phyloP scores from a whole-genome alignment of 1,140 invertebrate species.

The Idris sp. region DNA sequence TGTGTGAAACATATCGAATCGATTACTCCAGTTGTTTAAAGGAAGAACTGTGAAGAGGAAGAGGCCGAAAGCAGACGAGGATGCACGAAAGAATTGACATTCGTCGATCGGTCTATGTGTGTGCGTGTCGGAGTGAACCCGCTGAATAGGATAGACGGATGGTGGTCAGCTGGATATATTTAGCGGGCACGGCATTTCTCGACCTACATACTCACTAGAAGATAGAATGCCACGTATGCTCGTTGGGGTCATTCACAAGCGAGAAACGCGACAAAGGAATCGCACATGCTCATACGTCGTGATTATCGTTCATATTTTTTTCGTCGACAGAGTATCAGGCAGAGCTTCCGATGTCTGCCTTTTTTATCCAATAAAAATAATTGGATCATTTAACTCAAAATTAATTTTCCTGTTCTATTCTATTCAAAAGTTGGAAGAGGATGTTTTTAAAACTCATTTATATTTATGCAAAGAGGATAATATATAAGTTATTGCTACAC shows the following conservation, averaged over 20 bases:
- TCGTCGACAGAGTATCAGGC: too few relatives aligned
- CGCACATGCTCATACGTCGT: constrained; percentile 33
- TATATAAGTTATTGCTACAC: too few relatives aligned
- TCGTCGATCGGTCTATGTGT: constrained; percentile 13
- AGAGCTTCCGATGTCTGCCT: too few relatives aligned
- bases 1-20: constrained; percentile 3
- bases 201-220: constrained; percentile 76
- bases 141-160: constrained; percentile 43
- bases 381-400: too few relatives aligned
- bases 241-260: constrained; percentile 66
- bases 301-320: constrained; percentile 56
- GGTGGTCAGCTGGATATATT: constrained; percentile 70
- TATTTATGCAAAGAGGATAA: too few relatives aligned
- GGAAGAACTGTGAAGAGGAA: constrained; percentile 16
- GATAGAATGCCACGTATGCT: constrained; percentile 70
- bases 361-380: too few relatives aligned
- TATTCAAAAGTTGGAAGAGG: too few relatives aligned
- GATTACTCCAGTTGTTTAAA: constrained; percentile 30
- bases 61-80: constrained; percentile 22
- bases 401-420: too few relatives aligned
- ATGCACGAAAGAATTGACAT: constrained; percentile 39
- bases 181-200: constrained; percentile 74
- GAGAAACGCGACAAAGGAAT: constrained; percentile 65
- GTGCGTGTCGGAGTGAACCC: constrained; percentile 40
- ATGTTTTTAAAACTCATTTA: too few relatives aligned